Base-by-base conservation (phyloP, 2,113 vertebrate genomes). In the Acinonyx jubatus region DNA sequence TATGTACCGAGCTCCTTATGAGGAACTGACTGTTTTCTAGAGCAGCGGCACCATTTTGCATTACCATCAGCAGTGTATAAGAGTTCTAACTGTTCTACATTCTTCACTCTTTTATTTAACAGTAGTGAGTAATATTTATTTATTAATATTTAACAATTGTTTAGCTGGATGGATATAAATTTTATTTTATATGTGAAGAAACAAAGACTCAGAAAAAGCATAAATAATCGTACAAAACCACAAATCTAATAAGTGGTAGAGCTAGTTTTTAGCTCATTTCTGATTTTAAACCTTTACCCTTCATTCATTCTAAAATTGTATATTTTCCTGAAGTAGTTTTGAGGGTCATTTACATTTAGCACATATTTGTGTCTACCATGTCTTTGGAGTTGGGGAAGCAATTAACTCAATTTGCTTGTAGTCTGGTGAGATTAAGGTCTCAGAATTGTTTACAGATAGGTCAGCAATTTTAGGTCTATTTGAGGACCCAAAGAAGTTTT, bases 241-340 rank as follows among this genome's bases (percentile, higher is more conserved):
- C 18, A 96, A 87, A 86, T 19, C 33, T 82, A 57, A 10, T 82
- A 76, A 89, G 25, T 79, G 21, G 78, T 69, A 33, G 50, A 86
- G 66, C 68, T 95, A 91, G 73, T 93, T 97, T 88, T 55, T 90
- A 82, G 92, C 9, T 92, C 18, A 50, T 16, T 81, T 93, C 74
- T 90, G 85, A 92, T 85, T 87, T 73, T 89, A 78, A 82, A 95
- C 29, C 7, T 36, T 23, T 21, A 65, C 41, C 73, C 38, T 86
- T 68, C 15, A n/a, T 55, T 86, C 41, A 68, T 93, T 96, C 69
- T 74, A 88, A 97, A 89, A 96, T 81, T 87, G 9, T 80, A 19
- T 48, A 79, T 63, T 95, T 89, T 74, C 45, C 25, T 27, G 63
- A 84, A 89, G 52, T 85, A 92, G 57, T 92, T 91, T 89, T 84